Evolutionary conservation across 2,797 vertebrate species (phyloP).

Genomic region (Agapornis canus): DNA sequence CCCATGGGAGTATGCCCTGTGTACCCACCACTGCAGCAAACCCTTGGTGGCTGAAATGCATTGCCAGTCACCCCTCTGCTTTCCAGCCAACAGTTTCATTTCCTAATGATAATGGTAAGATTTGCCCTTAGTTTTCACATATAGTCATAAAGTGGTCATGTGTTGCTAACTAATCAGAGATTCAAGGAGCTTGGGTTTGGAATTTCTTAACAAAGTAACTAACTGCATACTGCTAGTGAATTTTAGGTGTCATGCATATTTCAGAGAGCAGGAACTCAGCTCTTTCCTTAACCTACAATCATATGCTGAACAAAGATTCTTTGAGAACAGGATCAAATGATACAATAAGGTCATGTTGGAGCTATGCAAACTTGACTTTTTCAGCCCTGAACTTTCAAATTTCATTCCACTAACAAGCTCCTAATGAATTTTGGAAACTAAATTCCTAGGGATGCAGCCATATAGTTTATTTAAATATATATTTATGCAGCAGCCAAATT

Average conservation of each 20-base stretch:
- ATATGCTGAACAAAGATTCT: not conserved
- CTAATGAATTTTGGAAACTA: not conserved
- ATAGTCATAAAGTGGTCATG: not conserved
- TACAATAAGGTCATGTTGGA: not conserved
- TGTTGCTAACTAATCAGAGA: not conserved
- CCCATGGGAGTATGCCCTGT: not conserved
- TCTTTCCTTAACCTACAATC: not conserved
- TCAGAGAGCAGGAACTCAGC: not conserved
- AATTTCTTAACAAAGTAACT: not conserved
- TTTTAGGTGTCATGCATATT: accelerated
- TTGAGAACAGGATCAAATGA: not conserved
- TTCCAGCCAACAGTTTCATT: not conserved
- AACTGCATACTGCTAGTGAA: not conserved
- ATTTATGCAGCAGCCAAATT: slow-evolving; percentile 1
- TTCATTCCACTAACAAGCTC: not conserved
- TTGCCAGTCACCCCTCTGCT: accelerated
- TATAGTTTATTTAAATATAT: not conserved
- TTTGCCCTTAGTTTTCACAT: not conserved
- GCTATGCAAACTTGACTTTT: not conserved
- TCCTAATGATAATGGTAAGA: not conserved
- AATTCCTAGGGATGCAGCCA: not conserved
- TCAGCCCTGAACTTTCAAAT: not conserved
- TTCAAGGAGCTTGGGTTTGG: not conserved
- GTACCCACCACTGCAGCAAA: not conserved
- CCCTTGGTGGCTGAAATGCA: not conserved